Conservation (phyloP, 2,888 invertebrate genomes). For the Stenoptilia bipunctidactyla region DNA sequence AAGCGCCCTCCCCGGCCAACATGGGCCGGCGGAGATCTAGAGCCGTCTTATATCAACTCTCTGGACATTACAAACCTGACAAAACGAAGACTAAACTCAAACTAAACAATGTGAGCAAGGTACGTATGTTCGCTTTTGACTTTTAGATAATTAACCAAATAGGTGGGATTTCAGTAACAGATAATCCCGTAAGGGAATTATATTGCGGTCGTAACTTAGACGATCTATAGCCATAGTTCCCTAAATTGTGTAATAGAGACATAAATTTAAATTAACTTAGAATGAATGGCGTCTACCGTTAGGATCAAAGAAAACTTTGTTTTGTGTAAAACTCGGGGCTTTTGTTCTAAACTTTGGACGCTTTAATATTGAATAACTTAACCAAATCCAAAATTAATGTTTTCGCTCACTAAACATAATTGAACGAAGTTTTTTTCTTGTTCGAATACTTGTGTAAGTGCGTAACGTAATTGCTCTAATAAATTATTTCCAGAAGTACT, state of each 20-base stretch:
- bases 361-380: too few species aligned
- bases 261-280: constrained; percentile 3
- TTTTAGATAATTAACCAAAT: neutral
- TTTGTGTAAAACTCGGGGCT: too few species aligned
- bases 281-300: neutral
- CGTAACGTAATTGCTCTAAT: too few species aligned
- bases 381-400: too few species aligned
- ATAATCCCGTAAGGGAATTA: neutral
- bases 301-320: too few species aligned
- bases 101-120: constrained; percentile 90
- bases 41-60: constrained; percentile 95
- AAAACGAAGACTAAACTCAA: constrained; percentile 94
- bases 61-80: constrained; percentile 96
- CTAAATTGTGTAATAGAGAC: neutral
- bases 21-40: constrained; percentile 93
- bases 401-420: too few species aligned
- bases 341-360: too few species aligned
- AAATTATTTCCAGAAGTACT: too few species aligned
- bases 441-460: too few species aligned
- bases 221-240: neutral
- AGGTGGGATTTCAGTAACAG: neutral
- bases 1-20: constrained; percentile 86
- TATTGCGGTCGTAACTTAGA: constrained; percentile 1
- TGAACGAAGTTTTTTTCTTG: too few species aligned
- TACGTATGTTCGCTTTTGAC: constrained; percentile 21